Percentiles rank a stretch among this genome's conserved stretches.
Evolutionary conservation across 2,888 invertebrate genomes (phyloP).

Genomic region (Metellina segmentata): DNA sequence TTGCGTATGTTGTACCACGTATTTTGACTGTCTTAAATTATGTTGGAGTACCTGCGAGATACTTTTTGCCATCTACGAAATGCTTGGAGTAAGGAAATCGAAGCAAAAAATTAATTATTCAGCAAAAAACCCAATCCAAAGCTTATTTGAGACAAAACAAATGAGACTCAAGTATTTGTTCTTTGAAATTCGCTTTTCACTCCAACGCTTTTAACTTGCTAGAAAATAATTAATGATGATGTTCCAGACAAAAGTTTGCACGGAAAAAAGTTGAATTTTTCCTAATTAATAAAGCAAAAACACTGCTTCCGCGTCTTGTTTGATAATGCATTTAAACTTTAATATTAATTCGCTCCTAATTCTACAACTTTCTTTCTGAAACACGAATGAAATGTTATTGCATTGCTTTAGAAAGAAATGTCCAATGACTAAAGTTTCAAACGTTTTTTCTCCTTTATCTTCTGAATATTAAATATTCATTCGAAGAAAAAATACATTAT

Average conservation of each 20-base stretch:
- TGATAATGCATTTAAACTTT: constrained; percentile 15
- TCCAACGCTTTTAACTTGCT: background rate
- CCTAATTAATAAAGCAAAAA: constrained; percentile 12
- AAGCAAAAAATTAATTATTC: background rate
- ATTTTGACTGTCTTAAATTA: no score
- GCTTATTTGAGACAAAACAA: background rate
- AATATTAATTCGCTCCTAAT: background rate
- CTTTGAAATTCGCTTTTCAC: background rate
- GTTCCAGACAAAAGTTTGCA: background rate
- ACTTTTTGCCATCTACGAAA: background rate
- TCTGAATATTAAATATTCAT: constrained; percentile 1
- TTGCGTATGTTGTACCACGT: no score
- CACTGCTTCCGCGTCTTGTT: background rate
- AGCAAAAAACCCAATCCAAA: background rate
- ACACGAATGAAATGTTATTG: background rate
- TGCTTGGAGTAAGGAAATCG: background rate
- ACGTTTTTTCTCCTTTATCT: background rate
- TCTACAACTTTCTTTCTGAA: background rate
- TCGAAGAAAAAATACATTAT: background rate
- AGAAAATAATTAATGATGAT: constrained; percentile 6
- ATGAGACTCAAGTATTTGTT: background rate
- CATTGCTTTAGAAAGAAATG: background rate
- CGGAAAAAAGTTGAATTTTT: background rate
- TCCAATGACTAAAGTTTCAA: background rate
- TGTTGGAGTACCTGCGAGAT: no score